Base-by-base conservation (phyloP, 1,140 invertebrate species). In the Nephotettix cincticeps region DNA sequence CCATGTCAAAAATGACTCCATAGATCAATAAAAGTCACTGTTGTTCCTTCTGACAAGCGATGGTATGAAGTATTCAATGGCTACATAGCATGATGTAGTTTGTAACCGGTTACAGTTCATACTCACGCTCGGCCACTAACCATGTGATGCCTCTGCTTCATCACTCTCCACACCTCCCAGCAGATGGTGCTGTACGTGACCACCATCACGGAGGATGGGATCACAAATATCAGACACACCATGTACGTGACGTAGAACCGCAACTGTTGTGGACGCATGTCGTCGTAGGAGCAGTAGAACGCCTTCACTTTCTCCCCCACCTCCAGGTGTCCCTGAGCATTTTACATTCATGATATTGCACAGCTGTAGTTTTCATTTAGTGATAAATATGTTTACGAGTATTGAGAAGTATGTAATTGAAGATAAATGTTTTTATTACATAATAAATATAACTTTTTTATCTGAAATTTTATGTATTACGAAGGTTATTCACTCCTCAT, bases 131-230 rank as follows among this genome's bases (percentile, higher is more conserved):
- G 79, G 69, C 83, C 81, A 17, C 83, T 83, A 30, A 84, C 86
- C 85, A 87, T 87, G n/a, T 84, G 78, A 61, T 81, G 81, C 70
- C 86, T 77, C 36, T 82, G 78, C 73, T 86, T 81, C 83, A 86
- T 86, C 1, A 87, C 85, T 54, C 80, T 82, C 83, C 88, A 90
- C 30, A 91, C 84, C 78, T 90, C 88, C 78, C 83, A 84, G 75
- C 88, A 90, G 73, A 91, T 91, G 68, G 84, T 81, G 4, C 83
- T 81, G 75, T 91, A 91, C 56, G 89, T 86, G 69, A 86, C 85
- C 1, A 80, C 84, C 89, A 91, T 91, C 40, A 91, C 83, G 28
- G 78, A 76, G 1, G 88, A 81, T 0, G 90, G 90, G 0, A 89
- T 74, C 0, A 90, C 76, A 0, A 91, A 81, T 19, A 91, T 86